These are phyloP conservation scores for Heliocidaris erythrogramma DNA, from an alignment of 35 echinoderm and acorn worm genomes.

Conservation along the genomic window DNA sequence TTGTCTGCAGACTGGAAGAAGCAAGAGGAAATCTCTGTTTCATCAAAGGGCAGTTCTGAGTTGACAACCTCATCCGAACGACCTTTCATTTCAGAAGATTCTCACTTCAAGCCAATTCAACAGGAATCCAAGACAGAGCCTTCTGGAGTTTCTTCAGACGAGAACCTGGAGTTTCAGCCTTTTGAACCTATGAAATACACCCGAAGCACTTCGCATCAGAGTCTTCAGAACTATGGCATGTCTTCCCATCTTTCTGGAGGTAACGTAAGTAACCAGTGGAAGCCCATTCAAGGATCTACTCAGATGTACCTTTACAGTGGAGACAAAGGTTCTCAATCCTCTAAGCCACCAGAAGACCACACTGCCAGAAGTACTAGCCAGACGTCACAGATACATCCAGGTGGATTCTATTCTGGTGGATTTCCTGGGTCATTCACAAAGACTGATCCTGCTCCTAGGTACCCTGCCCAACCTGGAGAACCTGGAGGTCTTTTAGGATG, in stretches of 20 bases:
- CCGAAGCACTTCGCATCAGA: not conserved
- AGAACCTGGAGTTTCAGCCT: not conserved
- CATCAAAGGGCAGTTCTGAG: not conserved
- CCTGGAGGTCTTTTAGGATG: not conserved
- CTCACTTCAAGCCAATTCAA: constrained; percentile 29
- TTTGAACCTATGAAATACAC: not conserved
- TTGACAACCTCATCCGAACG: not conserved
- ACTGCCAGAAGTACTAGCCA: not conserved
- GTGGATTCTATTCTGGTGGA: not conserved
- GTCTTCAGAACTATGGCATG: not conserved
- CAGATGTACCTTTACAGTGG: not conserved
- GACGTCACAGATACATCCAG: not conserved
- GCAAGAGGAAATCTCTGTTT: not conserved
- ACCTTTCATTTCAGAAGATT: constrained; percentile 13
- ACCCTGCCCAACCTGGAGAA: not conserved
- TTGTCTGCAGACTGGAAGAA: constrained; percentile 37
- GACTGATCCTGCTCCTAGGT: not conserved
- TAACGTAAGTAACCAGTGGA: not conserved
- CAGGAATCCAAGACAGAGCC: not conserved
- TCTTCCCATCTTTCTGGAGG: constrained; percentile 1
- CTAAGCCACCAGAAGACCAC: not conserved
- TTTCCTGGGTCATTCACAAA: not conserved
- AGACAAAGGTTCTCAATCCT: not conserved
- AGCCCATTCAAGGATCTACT: not conserved
- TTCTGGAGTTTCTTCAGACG: not conserved